Evolutionary conservation across 2,888 invertebrate genomes (phyloP).

Genomic region (Pandemis heparana): DNA sequence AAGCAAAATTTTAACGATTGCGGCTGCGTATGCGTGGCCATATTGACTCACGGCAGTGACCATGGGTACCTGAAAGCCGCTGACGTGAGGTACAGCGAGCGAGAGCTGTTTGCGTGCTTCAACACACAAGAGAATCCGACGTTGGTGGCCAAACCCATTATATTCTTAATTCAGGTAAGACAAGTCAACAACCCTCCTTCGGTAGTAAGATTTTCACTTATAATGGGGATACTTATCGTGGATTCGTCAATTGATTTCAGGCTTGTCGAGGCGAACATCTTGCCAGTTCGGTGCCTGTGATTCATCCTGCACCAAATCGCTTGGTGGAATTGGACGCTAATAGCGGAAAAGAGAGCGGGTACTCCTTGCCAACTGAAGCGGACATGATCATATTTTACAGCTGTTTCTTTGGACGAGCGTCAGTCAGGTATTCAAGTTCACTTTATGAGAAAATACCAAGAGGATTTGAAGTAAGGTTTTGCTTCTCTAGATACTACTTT

Average conservation of each 20-base stretch:
- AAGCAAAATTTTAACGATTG: not conserved
- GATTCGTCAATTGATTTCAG: not conserved
- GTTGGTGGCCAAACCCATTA: slow-evolving; percentile 21
- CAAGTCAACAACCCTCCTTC: too few species aligned
- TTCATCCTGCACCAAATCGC: not conserved
- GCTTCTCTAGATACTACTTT: too few species aligned
- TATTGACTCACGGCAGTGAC: slow-evolving; percentile 27
- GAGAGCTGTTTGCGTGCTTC: slow-evolving; percentile 18
- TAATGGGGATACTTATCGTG: too few species aligned
- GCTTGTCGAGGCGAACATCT: slow-evolving; percentile 7
- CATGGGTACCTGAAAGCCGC: slow-evolving; percentile 13
- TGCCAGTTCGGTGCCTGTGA: not conserved
- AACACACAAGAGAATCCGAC: slow-evolving; percentile 9
- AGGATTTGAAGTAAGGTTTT: too few species aligned
- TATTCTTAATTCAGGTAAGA: slow-evolving; percentile 15
- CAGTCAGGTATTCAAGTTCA: not conserved
- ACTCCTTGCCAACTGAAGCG: slow-evolving; percentile 9
- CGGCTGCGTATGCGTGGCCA: slow-evolving; percentile 25
- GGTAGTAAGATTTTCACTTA: too few species aligned
- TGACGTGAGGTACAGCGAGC: slow-evolving; percentile 21
- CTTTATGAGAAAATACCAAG: too few species aligned
- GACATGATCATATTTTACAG: slow-evolving; percentile 10
- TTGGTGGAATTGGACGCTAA: not conserved
- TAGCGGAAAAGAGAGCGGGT: too few species aligned
- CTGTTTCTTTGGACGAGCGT: slow-evolving; percentile 11